Base-by-base conservation (phyloP, 1,140 invertebrate species). In the Pygmarrhopalites habei region DNA sequence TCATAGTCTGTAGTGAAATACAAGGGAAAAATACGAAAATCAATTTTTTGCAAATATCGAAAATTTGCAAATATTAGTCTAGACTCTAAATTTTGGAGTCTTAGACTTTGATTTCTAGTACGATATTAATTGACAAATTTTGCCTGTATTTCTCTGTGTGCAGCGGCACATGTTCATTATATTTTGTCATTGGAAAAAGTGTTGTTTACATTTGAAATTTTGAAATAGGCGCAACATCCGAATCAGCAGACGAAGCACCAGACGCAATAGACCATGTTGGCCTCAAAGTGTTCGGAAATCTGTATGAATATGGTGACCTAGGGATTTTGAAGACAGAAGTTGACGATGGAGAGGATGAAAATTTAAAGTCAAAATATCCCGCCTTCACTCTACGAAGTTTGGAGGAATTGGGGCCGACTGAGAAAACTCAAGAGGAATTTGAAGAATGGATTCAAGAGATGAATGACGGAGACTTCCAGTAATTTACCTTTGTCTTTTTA, bases 231-330 rank as follows among this genome's bases (percentile, higher is more conserved):
- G 30, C 44, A 15, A 66, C 65, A 2, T 65, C 62, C 35, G 60
- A 61, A 21, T 65, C 59, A 1, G 28, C 29, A 10, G 62, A 65
- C 23, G 60, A 58, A 26, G 32, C 32, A 12, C 68, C 68, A 15
- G 65, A 67, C 12, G 62, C 68, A 5, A 43, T 70, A 21, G 68
- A 70, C 41, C 68, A 70, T 46, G 62, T 63, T 17, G 68, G 68
- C 3, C 0, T 70, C 1, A 64, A 62, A 28, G 63, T 70, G n/a
- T 70, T 62, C 43, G 60, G 60, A 21, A 49, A 59, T 44, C 26
- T 70, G 1, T 70, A 70, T 44, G 68, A 70, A 58, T 70, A 62
- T 55, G 68, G 68, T 10, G 68, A 70, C 53, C 29, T 65, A 21
- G 68, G 68, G 3, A 60, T 70, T 41, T 39, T 70, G 28, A 30